Percentiles rank a stretch among this genome's conserved stretches.
Conservation (phyloP, 2,113 vertebrate genomes). For the Mastomys natalensis region DNA sequence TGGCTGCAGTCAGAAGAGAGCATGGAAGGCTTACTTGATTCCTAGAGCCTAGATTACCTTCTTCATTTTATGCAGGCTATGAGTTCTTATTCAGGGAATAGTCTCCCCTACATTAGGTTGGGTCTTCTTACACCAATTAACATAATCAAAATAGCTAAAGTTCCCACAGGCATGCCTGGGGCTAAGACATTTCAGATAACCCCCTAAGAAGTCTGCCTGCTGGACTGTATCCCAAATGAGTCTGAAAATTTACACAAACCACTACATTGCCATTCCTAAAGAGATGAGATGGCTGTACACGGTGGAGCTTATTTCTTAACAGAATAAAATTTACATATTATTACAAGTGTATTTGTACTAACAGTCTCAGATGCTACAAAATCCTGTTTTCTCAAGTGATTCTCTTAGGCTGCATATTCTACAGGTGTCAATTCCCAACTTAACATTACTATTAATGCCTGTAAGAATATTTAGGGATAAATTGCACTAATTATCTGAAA, state of each 20-base stretch:
- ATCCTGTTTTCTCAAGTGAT: not conserved
- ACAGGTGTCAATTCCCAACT: not conserved
- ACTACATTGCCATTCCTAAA: not conserved
- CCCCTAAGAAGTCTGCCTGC: not conserved
- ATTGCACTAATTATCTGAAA: conserved; percentile 26
- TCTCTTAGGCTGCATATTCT: not conserved
- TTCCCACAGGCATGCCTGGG: not conserved
- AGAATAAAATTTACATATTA: not conserved
- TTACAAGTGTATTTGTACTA: not conserved
- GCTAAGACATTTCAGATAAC: too few relatives aligned
- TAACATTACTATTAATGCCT: not conserved
- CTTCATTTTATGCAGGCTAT: not conserved
- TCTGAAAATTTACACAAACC: too few relatives aligned
- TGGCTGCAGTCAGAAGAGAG: not conserved
- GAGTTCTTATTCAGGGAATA: not conserved
- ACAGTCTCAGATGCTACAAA: not conserved
- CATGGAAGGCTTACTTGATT: not conserved
- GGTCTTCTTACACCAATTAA: too few relatives aligned
- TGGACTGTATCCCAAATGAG: not conserved
- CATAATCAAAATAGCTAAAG: not conserved
- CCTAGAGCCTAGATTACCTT: not conserved
- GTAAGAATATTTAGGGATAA: not conserved
- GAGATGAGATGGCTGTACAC: not conserved
- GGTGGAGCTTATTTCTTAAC: not conserved
- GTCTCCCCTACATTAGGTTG: too few relatives aligned